Conservation (phyloP, 2,888 invertebrate genomes). For the Lycaena phlaeas region DNA sequence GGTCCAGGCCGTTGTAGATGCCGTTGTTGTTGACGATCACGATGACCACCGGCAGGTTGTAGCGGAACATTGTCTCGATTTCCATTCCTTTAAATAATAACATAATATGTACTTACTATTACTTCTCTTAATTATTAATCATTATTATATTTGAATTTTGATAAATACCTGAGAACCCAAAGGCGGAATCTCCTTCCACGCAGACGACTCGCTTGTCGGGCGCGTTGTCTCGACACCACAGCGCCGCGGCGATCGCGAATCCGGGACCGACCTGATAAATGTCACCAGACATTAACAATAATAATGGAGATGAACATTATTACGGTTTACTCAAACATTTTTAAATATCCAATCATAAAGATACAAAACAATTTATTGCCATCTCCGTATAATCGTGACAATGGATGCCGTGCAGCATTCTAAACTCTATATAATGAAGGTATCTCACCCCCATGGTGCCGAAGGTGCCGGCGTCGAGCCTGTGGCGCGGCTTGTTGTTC, state of each 20-base stretch:
- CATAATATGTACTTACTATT: too few species aligned
- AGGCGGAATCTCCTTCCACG: slow-evolving; percentile 97
- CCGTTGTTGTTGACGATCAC: slow-evolving; percentile 97
- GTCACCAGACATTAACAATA: too few species aligned
- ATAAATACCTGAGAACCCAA: slow-evolving; percentile 94
- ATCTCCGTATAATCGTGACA: too few species aligned
- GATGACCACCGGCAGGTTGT: slow-evolving; percentile 91
- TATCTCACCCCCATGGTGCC: slow-evolving; percentile 92
- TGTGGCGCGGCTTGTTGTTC: slow-evolving; percentile 88
- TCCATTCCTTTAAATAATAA: slow-evolving; percentile 96
- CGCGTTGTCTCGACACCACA: slow-evolving; percentile 87
- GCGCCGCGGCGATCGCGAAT: slow-evolving; percentile 92
- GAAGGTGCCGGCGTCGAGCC: slow-evolving; percentile 96
- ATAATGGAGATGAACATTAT: too few species aligned
- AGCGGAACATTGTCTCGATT: slow-evolving; percentile 95
- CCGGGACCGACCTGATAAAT: slow-evolving; percentile 84
- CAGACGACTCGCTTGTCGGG: slow-evolving; percentile 90
- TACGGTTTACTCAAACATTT: too few species aligned
- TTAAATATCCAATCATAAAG: too few species aligned
- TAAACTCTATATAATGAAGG: too few species aligned
- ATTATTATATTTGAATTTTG: too few species aligned
- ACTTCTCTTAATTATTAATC: too few species aligned
- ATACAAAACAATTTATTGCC: too few species aligned
- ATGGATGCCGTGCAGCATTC: too few species aligned
- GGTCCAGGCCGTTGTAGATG: slow-evolving; percentile 90